Percentiles rank a stretch among this genome's conserved stretches.
phyloP scores from a whole-genome alignment of 2,797 vertebrate species.

The Tiaroga cobitis region DNA sequence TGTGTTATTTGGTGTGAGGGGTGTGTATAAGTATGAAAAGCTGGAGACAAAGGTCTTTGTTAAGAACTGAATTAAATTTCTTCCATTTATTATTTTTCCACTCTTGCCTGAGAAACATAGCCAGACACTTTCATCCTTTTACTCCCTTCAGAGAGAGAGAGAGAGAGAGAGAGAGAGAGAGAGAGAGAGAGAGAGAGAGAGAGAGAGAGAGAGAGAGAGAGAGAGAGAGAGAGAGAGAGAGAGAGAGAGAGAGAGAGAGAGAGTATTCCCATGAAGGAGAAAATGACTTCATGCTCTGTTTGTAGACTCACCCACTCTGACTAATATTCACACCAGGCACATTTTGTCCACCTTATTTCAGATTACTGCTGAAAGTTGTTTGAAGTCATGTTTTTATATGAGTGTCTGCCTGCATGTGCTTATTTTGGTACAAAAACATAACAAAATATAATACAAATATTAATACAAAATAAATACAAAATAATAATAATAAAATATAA shows the following conservation, averaged over 20 bases:
- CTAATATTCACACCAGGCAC: slow-evolving; percentile 32
- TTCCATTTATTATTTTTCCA: slow-evolving; percentile 37
- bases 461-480: no score
- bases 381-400: slow-evolving; percentile 7
- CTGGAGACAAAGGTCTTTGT: slow-evolving; percentile 34
- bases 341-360: slow-evolving; percentile 20
- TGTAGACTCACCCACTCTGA: slow-evolving; percentile 29
- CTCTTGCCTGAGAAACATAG: slow-evolving; percentile 10
- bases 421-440: neutral
- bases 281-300: slow-evolving; percentile 45
- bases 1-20: neutral
- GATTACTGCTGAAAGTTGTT: neutral
- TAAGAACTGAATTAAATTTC: slow-evolving; percentile 16
- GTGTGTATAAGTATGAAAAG: slow-evolving; percentile 19
- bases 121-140: neutral
- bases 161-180: neutral
- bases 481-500: neutral
- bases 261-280: slow-evolving; percentile 19
- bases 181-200: neutral
- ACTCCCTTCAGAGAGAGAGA: neutral
- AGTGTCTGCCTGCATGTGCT: slow-evolving; percentile 2
- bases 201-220: neutral
- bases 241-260: neutral
- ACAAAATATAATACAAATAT: neutral
- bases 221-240: neutral